These are phyloP conservation scores for Siniperca knerii DNA, from an alignment of 2,113 vertebrate genomes.

Conservation along the genomic window DNA sequence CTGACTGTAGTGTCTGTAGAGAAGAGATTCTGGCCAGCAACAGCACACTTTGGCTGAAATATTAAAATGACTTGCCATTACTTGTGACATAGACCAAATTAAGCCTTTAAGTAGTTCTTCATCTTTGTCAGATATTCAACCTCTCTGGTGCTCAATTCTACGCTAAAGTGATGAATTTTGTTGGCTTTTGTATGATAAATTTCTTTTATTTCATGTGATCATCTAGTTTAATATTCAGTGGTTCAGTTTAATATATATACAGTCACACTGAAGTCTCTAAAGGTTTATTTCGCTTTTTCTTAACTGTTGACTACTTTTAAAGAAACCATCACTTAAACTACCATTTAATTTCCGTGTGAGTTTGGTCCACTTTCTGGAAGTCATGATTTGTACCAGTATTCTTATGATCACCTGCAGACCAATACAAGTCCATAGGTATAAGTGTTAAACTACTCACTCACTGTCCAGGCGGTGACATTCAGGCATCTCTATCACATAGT, in stretches of 20 bases:
- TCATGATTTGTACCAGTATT: background rate
- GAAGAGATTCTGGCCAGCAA: constrained; percentile 3
- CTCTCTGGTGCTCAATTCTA: background rate
- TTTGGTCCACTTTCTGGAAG: constrained; percentile 15
- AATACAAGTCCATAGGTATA: constrained; percentile 1
- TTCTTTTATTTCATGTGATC: background rate
- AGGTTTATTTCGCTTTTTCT: background rate
- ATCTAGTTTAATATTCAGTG: background rate
- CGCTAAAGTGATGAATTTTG: background rate
- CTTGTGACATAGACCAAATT: background rate
- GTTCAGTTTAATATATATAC: background rate
- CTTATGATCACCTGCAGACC: background rate
- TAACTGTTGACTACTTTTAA: background rate
- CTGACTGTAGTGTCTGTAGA: background rate
- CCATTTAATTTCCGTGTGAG: background rate
- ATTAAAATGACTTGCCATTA: constrained; percentile 18
- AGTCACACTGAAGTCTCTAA: background rate
- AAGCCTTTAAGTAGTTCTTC: background rate
- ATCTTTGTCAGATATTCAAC: constrained; percentile 6
- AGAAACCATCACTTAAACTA: background rate
- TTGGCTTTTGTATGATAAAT: background rate
- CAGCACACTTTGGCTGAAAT: background rate
- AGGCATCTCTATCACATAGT: constrained; percentile 64
- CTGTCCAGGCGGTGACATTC: constrained; percentile 68
- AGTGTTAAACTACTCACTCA: constrained; percentile 28